Conservation (phyloP, 2,113 vertebrate genomes). For the Upupa epops region DNA sequence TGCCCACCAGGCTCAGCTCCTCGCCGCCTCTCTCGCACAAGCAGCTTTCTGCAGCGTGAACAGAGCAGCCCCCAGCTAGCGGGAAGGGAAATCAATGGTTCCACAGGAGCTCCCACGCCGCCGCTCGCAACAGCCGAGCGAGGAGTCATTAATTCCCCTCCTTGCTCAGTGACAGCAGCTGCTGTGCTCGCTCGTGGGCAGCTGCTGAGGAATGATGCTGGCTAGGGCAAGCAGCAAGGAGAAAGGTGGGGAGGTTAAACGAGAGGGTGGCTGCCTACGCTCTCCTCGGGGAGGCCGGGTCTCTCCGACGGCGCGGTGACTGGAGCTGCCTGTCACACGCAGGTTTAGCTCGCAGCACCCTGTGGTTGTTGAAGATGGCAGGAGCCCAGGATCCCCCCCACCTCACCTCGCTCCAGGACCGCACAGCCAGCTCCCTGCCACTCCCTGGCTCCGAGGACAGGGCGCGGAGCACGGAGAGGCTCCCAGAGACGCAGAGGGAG, state of each 20-base stretch:
- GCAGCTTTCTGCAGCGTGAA: constrained; percentile 48
- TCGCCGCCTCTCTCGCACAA: background rate
- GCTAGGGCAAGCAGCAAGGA: background rate
- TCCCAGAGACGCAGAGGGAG: background rate
- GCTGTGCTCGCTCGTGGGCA: background rate
- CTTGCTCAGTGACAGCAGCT: constrained; percentile 35
- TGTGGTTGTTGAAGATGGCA: background rate
- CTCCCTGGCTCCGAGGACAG: background rate
- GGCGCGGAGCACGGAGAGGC: background rate
- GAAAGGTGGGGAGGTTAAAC: constrained; percentile 10
- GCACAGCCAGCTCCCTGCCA: background rate
- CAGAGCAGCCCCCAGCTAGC: constrained; percentile 52
- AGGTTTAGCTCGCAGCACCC: background rate
- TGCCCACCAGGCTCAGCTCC: constrained; percentile 17
- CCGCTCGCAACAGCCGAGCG: background rate
- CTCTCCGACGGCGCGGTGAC: background rate
- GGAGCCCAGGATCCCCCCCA: background rate
- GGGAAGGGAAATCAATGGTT: constrained; percentile 54
- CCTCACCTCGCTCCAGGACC: background rate
- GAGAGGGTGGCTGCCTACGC: background rate
- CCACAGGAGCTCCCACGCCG: constrained; percentile 14
- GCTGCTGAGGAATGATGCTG: background rate
- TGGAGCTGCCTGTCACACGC: background rate
- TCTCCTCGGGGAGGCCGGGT: background rate
- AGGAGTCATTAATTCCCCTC: constrained; percentile 65